Evolutionary conservation across 2,113 vertebrate species (phyloP).

Genomic region (Panthera tigris): DNA sequence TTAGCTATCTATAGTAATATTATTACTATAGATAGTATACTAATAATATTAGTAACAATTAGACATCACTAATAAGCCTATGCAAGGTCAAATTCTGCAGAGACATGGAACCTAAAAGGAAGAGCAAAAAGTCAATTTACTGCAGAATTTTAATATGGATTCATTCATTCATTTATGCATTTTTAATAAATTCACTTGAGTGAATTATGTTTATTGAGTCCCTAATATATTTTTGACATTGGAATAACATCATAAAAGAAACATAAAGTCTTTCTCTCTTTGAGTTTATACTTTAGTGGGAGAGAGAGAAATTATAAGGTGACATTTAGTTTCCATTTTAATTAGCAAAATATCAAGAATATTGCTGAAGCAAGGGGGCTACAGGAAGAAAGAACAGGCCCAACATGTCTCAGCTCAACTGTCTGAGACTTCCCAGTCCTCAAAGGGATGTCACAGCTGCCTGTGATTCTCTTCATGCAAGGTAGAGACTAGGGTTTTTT

Average conservation of each 20-base stretch:
- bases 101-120: background rate
- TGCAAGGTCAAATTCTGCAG: background rate
- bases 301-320: background rate
- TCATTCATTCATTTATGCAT: background rate
- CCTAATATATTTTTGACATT: background rate
- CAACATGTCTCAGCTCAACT: background rate
- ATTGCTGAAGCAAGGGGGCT: background rate
- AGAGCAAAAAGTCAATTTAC: background rate
- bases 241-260: background rate
- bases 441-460: background rate
- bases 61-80: background rate
- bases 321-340: slow-evolving; percentile 22
- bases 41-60: background rate
- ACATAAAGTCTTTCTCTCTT: background rate
- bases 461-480: background rate
- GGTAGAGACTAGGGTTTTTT: background rate
- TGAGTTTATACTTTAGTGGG: background rate
- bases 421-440: background rate
- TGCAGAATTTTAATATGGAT: background rate
- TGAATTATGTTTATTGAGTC: background rate
- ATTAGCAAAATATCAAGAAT: slow-evolving; percentile 29
- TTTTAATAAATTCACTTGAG: background rate
- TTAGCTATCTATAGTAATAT: background rate
- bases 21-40: too few species aligned
- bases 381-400: background rate